Evolutionary conservation across 64 coral and sea anemone species (phyloP), one percentile per base, ranked within the genome.

Genomic region (Montipora efflorescens): DNA sequence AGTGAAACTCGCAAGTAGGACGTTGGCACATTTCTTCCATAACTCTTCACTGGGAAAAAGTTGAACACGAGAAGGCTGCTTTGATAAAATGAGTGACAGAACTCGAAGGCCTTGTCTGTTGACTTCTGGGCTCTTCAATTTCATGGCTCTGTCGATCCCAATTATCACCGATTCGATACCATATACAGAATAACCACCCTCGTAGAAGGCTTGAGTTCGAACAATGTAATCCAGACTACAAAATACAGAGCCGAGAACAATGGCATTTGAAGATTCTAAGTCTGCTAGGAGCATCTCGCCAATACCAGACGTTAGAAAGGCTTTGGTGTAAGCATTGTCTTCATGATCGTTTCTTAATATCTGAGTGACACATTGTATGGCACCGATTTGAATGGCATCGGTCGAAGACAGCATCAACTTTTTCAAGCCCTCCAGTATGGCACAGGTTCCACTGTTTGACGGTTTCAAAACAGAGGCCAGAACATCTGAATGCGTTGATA

Each of bases 181-280:
- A 83, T 95, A 97, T 7, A 97, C 80, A 43, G 84, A 88, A n/a
- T 95, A 91, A 58, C 93, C 94, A 13, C 90, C 83, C 11, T 70
- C 78, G 81, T 89, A 97, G 73, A 97, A 97, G 5, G 68, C 44
- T 12, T 73, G 14, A 4, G 81, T 76, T n/a, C 69, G 76, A 0
- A 62, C 58, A 55, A 97, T 85, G 48, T 88, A 72, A 22, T 72
- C 66, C 4, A 97, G 47, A 84, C 96, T 92, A 76, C 90, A 95
- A 62, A 97, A 97, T n/a, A 97, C 88, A 36, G 96, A 97, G 15
- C 87, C 96, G 16, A 97, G 59, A 4, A 97, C 89, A 55, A 95
- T 87, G 75, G 95, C 96, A 79, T 48, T 97, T 12, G 91, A 87
- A 66, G 79, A 92, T 8, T 92, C 93, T 28, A 97, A 79, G 68